phyloP scores from a whole-genome alignment of 2,113 vertebrate species.

The Myodes glareolus region DNA sequence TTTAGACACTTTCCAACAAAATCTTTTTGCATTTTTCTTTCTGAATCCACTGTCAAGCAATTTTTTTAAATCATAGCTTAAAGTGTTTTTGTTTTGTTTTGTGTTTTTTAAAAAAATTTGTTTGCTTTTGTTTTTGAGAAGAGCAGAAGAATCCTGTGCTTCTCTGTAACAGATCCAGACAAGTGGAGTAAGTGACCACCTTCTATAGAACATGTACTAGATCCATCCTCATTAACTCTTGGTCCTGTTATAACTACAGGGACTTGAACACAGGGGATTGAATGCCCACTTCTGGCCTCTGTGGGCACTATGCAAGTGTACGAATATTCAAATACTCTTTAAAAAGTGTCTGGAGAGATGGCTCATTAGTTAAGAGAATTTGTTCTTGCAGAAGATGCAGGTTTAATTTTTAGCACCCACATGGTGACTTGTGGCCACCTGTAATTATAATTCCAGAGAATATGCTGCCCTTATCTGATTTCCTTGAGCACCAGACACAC shows the following conservation, averaged over 20 bases:
- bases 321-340: background rate
- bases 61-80: constrained; percentile 51
- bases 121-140: constrained; percentile 67
- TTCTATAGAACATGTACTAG: background rate
- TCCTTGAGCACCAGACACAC: background rate
- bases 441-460: background rate
- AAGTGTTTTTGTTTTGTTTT: constrained; percentile 23
- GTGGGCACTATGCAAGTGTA: background rate
- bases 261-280: background rate
- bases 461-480: background rate
- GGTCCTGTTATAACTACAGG: background rate
- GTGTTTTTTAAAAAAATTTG: too few species aligned
- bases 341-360: background rate
- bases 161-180: background rate
- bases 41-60: constrained; percentile 36
- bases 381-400: background rate
- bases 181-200: background rate
- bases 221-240: too few species aligned
- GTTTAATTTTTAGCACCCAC: background rate
- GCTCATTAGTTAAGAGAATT: background rate
- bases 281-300: background rate
- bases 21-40: constrained; percentile 55
- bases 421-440: background rate
- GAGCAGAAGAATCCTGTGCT: constrained; percentile 6
- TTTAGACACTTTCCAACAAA: constrained; percentile 42